These are phyloP conservation scores for Lepisosteus oculatus DNA, from an alignment of 2,113 vertebrate genomes.

Conservation along the genomic window DNA sequence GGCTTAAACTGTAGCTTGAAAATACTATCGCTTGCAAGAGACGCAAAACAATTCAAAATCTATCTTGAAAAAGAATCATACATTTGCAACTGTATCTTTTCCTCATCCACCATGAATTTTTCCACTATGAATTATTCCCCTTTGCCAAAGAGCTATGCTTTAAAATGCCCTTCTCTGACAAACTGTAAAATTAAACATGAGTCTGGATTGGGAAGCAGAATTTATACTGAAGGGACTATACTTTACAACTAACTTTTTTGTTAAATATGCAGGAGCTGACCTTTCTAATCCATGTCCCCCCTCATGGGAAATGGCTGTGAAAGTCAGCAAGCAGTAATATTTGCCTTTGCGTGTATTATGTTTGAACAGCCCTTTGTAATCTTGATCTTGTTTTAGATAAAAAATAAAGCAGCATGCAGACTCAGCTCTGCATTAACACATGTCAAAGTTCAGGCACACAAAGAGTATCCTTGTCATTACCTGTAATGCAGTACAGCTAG, in stretches of 20 bases:
- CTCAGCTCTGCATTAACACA: too few relatives aligned
- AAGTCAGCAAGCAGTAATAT: background rate
- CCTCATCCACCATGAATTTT: background rate
- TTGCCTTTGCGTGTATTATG: background rate
- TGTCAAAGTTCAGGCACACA: too few relatives aligned
- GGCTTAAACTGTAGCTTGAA: too few relatives aligned
- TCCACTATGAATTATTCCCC: too few relatives aligned
- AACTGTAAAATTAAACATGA: too few relatives aligned
- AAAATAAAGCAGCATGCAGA: too few relatives aligned
- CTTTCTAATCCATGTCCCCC: background rate
- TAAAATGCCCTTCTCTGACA: too few relatives aligned
- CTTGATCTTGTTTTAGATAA: background rate
- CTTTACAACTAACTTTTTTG: conserved; percentile 4
- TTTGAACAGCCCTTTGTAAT: conserved; percentile 5
- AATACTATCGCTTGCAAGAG: too few relatives aligned
- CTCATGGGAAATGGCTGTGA: background rate
- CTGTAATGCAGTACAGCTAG: too few relatives aligned
- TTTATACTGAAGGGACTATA: background rate
- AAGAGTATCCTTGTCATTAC: too few relatives aligned
- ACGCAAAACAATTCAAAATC: too few relatives aligned
- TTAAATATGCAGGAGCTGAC: background rate
- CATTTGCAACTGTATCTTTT: background rate
- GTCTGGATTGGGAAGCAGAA: background rate
- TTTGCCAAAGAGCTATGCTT: too few relatives aligned
- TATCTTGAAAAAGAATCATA: background rate